Conservation (phyloP, 1,140 invertebrate genomes). For the Vanessa atalanta region DNA sequence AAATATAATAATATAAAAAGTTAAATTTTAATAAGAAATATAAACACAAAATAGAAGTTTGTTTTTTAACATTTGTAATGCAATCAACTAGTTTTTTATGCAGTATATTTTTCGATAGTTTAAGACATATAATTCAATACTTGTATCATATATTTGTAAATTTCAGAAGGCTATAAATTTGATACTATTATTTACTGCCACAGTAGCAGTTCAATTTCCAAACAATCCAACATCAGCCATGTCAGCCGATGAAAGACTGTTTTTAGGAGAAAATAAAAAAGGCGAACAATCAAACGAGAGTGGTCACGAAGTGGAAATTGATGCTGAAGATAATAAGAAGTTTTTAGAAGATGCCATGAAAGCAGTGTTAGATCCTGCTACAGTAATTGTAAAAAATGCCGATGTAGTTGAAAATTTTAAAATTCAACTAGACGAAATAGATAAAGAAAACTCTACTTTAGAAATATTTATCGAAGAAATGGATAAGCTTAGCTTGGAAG, state of each 20-base stretch:
- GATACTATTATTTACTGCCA: conserved; percentile 35
- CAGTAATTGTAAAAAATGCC: conserved; percentile 54
- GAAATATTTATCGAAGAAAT: conserved; percentile 69
- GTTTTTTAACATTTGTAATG: too few relatives aligned
- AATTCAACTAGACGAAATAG: conserved; percentile 60
- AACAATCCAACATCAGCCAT: conserved; percentile 69
- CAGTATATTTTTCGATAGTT: too few relatives aligned
- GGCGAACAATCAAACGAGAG: conserved; percentile 65
- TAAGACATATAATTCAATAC: neutral
- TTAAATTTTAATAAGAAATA: too few relatives aligned
- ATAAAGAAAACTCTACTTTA: conserved; percentile 62
- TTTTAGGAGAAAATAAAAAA: conserved; percentile 55
- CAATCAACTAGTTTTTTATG: too few relatives aligned
- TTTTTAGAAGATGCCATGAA: conserved; percentile 70
- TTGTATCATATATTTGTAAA: conserved; percentile 7
- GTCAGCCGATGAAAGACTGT: conserved; percentile 65
- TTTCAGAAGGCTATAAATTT: conserved; percentile 53
- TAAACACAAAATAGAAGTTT: too few relatives aligned
- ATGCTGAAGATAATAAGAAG: conserved; percentile 62
- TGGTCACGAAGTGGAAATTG: conserved; percentile 63
- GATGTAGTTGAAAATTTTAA: conserved; percentile 62
- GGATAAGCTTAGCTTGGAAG: conserved; percentile 71
- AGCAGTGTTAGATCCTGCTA: conserved; percentile 62
- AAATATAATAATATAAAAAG: too few relatives aligned
- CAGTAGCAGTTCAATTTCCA: conserved; percentile 54